Conservation (phyloP, 2,113 vertebrate species). For the Cyrtonyx montezumae region DNA sequence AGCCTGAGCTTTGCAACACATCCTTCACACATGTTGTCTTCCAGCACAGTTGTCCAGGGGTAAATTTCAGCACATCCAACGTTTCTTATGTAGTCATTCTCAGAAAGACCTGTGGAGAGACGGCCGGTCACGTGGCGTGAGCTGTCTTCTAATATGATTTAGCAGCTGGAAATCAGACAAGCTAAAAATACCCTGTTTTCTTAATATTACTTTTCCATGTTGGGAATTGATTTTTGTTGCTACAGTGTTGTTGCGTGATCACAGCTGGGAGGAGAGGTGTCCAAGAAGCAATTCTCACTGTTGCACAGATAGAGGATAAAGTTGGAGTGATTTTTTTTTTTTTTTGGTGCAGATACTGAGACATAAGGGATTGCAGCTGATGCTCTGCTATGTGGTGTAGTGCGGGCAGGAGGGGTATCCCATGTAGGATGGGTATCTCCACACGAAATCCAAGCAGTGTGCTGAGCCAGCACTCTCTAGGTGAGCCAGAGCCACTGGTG, state of each 20-base stretch:
- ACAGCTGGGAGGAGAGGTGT: conserved; percentile 40
- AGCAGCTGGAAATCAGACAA: conserved; percentile 57
- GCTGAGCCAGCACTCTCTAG: neutral
- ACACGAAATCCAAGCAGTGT: neutral
- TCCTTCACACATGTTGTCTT: conserved; percentile 41
- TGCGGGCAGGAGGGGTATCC: neutral
- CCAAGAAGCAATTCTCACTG: conserved; percentile 56
- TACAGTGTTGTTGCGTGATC: conserved; percentile 31
- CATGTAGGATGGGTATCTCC: accelerated
- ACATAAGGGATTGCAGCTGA: neutral
- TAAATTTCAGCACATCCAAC: conserved; percentile 58
- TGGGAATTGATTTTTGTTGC: conserved; percentile 67
- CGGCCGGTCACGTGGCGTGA: conserved; percentile 34
- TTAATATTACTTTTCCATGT: conserved; percentile 68
- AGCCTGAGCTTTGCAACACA: conserved; percentile 39
- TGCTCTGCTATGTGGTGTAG: neutral
- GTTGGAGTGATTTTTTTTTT: neutral
- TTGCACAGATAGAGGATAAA: neutral
- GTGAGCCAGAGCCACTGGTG: neutral
- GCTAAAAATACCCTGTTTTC: conserved; percentile 68
- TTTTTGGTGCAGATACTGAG: neutral
- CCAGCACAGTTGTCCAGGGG: conserved; percentile 56
- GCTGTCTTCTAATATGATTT: conserved; percentile 64
- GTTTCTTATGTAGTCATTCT: conserved; percentile 51
- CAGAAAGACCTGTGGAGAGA: conserved; percentile 17